Conservation (phyloP, 2,888 invertebrate genomes). For the Sphinx pinastri region DNA sequence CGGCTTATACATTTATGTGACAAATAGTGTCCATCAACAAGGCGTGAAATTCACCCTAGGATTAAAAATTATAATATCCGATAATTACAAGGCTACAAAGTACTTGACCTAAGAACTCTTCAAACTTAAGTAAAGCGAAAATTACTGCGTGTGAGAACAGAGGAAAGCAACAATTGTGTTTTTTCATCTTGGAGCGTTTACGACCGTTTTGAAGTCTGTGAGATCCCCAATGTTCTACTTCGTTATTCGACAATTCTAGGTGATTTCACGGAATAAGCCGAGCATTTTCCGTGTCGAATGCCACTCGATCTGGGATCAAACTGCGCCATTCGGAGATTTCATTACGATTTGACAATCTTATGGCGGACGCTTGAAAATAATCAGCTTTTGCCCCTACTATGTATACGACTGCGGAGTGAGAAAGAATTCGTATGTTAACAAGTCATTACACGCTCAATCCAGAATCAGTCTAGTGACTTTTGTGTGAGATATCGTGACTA, state of each 20-base stretch:
- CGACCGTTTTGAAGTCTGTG: slow-evolving; percentile 33
- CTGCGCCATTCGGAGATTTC: slow-evolving; percentile 33
- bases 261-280: slow-evolving; percentile 32
- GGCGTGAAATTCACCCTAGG: too few species aligned
- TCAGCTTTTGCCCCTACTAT: slow-evolving; percentile 21
- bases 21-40: too few species aligned
- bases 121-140: background rate
- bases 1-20: too few species aligned
- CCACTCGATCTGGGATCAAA: slow-evolving; percentile 24
- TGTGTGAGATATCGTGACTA: too few species aligned
- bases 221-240: too few species aligned
- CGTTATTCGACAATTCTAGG: slow-evolving; percentile 10
- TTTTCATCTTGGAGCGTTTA: slow-evolving; percentile 28
- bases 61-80: too few species aligned
- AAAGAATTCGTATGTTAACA: background rate
- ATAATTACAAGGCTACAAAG: too few species aligned
- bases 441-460: too few species aligned
- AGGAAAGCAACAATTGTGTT: slow-evolving; percentile 10
- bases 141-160: background rate
- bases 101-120: background rate
- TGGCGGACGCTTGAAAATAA: slow-evolving; percentile 21
- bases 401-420: background rate
- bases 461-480: too few species aligned
- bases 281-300: slow-evolving; percentile 29
- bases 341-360: slow-evolving; percentile 37